Evolutionary conservation across 2,113 vertebrate species (phyloP).

Genomic region (Dicerorhinus sumatrensis): DNA sequence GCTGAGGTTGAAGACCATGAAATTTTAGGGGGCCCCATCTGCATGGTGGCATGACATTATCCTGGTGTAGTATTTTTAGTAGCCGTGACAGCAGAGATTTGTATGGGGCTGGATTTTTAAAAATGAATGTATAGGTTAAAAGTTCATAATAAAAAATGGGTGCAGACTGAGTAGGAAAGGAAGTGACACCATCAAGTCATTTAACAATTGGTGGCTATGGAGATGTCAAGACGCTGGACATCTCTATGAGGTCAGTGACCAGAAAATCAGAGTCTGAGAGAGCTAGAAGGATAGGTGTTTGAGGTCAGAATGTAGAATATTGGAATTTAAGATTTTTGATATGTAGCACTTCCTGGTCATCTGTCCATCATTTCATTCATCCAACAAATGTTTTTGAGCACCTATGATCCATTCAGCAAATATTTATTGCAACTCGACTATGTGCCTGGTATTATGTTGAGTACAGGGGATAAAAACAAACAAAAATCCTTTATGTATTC

Average conservation of each 20-base stretch:
- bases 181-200: background rate
- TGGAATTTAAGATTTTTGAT: background rate
- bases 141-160: background rate
- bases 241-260: background rate
- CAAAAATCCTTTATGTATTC: background rate
- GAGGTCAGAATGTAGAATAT: background rate
- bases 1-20: background rate
- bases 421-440: background rate
- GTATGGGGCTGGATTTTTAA: background rate
- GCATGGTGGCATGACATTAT: background rate
- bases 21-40: background rate
- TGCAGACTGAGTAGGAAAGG: background rate
- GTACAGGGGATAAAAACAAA: background rate
- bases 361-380: background rate
- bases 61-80: background rate
- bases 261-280: background rate
- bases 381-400: background rate
- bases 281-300: background rate
- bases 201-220: background rate
- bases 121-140: background rate
- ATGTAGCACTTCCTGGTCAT: background rate
- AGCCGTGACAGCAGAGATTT: background rate
- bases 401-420: background rate
- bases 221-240: background rate
- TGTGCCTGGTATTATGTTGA: background rate